Conservation (phyloP, 2,888 invertebrate genomes). For the Kuschelorhynchus macadamiae region DNA sequence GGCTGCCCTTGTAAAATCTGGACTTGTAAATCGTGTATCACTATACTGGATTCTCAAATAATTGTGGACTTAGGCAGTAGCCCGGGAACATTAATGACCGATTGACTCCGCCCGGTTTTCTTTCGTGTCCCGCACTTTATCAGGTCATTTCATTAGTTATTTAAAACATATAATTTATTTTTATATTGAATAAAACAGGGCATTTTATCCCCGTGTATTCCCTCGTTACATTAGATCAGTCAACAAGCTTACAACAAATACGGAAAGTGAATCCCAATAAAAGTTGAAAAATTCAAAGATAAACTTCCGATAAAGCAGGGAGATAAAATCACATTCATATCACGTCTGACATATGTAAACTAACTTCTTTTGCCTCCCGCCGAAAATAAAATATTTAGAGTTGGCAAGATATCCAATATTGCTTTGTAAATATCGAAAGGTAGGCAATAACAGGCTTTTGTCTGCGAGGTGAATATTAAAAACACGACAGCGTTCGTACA, state of each 20-base stretch:
- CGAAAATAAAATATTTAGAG: conserved; percentile 67
- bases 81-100: too few relatives aligned
- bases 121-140: too few relatives aligned
- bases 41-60: too few relatives aligned
- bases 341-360: conserved; percentile 68
- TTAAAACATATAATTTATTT: too few relatives aligned
- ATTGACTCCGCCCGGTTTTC: too few relatives aligned
- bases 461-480: conserved; percentile 54
- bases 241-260: conserved; percentile 14
- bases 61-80: too few relatives aligned
- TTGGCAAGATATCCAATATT: conserved; percentile 59
- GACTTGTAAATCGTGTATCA: too few relatives aligned
- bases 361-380: conserved; percentile 62
- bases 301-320: conserved; percentile 55
- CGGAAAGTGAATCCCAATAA: conserved; percentile 32
- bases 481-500: conserved; percentile 32
- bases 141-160: too few relatives aligned
- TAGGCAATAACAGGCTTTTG: conserved; percentile 55
- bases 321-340: conserved; percentile 61
- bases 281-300: conserved; percentile 45
- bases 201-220: too few relatives aligned
- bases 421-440: conserved; percentile 56
- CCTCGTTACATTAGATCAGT: background rate
- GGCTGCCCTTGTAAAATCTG: too few relatives aligned
- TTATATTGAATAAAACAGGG: too few relatives aligned